A percentile compares a stretch with the other conserved stretches of the same genome.
Evolutionary conservation across 2,113 vertebrate genomes (phyloP).

Genomic region (Alaudala cheleensis): DNA sequence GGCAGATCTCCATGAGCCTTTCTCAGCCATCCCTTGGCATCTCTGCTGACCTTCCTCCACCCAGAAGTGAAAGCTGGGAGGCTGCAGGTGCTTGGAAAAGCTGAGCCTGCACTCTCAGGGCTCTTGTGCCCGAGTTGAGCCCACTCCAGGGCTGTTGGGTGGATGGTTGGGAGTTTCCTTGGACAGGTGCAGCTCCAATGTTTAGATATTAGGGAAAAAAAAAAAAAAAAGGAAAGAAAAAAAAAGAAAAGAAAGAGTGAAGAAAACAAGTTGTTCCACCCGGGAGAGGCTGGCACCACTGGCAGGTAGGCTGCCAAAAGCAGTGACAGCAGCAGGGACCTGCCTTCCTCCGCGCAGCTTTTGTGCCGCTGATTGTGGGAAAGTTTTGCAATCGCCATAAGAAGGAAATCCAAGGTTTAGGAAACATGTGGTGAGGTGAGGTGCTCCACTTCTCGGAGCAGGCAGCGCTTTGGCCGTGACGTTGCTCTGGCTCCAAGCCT

Average conservation of each 20-base stretch:
- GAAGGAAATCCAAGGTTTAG: constrained; percentile 34
- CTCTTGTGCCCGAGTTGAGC: rapidly evolving
- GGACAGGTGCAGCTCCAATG: background rate
- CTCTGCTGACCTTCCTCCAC: background rate
- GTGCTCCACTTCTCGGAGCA: background rate
- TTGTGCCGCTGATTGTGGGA: background rate
- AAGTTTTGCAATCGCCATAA: background rate
- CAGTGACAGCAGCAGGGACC: background rate
- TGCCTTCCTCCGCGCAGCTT: background rate
- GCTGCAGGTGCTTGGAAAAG: background rate
- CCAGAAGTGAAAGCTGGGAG: background rate
- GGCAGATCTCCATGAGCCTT: background rate
- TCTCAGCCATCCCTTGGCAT: background rate
- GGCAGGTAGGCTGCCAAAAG: background rate
- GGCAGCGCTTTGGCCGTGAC: background rate
- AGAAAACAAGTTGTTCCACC: constrained; percentile 1
- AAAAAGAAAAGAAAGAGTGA: background rate
- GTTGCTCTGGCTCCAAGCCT: constrained; percentile 15
- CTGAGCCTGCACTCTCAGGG: background rate
- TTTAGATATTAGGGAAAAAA: rapidly evolving
- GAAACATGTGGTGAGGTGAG: background rate
- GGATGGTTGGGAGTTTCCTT: background rate
- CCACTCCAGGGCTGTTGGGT: background rate
- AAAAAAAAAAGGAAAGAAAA: background rate
- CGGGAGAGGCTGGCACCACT: background rate